Base-by-base conservation (phyloP, 2,797 vertebrate species). In the Anas acuta region DNA sequence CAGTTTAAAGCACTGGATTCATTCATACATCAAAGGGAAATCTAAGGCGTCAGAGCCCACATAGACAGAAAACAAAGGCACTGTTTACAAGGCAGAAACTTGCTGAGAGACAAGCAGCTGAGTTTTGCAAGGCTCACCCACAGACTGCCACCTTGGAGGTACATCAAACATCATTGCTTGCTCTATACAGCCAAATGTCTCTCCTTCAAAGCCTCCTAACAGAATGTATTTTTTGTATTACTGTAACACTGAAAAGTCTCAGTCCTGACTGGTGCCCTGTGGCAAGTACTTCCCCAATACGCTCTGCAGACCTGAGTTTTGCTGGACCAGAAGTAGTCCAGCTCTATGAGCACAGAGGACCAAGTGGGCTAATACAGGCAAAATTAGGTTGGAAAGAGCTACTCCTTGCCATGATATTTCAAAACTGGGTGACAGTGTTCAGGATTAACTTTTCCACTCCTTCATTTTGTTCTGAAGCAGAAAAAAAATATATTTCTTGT, bases 21-120 rank as follows among this genome's bases (percentile, higher is more conserved):
- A 95, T 94, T 95, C 90, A 66, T 25, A 94, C 79, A 93, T 91
- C 94, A 95, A 96, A 95, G 86, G 66, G 62, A 92, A 96, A 93
- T 25, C 3, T 54, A 83, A 95, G 84, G 73, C 72, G 6, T 78
- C 20, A 54, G 86, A 92, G 74, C 74, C 74, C 86, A 83, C 78
- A 84, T 2, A 66, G 74, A 79, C 73, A 76, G 67, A 93, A 96
- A 89, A 95, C 88, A 95, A 97, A 95, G 88, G 54, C 69, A 43
- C 88, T 87, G 84, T 95, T 95, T 94, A 93, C 81, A 78, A 81
- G 90, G 84, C n/a, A 0, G 70, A 92, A 95, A 93, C 86, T 92
- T 87, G 84, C 65, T 83, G 75, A 89, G 88, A 93, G 89, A 91
- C 69, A 85, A 96, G 86, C 95, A 95, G 95, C 94, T 96, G 94